These are phyloP conservation scores for Poecilia picta DNA, from an alignment of 2,797 vertebrate species.

Conservation along the genomic window DNA sequence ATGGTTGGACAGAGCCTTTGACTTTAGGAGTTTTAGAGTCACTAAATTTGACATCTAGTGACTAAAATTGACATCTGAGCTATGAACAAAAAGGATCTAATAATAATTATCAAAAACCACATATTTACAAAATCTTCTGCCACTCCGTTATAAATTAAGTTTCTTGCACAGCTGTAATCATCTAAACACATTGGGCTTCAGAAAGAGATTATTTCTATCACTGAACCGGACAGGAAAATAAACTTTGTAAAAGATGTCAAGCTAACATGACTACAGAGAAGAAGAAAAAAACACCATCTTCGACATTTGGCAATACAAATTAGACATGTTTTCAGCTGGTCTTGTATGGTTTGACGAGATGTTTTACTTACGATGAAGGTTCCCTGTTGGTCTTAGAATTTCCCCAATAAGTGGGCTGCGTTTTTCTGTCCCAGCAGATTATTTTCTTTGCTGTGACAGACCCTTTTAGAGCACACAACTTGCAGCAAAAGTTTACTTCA, in stretches of 20 bases:
- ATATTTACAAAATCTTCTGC: background rate
- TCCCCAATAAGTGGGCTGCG: slow-evolving; percentile 10
- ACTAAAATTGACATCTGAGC: background rate
- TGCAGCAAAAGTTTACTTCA: slow-evolving; percentile 21
- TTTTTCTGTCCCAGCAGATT: slow-evolving; percentile 38
- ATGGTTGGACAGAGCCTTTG: background rate
- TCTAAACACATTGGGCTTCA: background rate
- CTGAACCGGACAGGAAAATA: slow-evolving; percentile 25
- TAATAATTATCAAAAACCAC: background rate
- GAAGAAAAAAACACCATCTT: slow-evolving; percentile 17
- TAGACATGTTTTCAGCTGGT: slow-evolving; percentile 3
- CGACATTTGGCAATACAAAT: background rate
- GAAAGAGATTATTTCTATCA: background rate
- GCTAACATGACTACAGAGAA: slow-evolving; percentile 14
- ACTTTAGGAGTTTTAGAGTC: background rate
- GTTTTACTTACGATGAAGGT: slow-evolving; percentile 6
- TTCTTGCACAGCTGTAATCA: background rate
- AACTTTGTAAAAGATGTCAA: slow-evolving; percentile 1
- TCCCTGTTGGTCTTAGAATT: slow-evolving; percentile 21
- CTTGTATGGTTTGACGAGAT: slow-evolving; percentile 13
- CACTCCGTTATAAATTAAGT: background rate
- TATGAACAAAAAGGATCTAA: background rate
- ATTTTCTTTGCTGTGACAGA: slow-evolving; percentile 52
- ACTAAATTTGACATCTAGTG: background rate
- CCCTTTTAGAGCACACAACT: slow-evolving; percentile 12